Percentiles rank a stretch among this genome's conserved stretches.
Evolutionary conservation across 1,140 invertebrate species (phyloP).

Genomic region (Eurosta solidaginis): DNA sequence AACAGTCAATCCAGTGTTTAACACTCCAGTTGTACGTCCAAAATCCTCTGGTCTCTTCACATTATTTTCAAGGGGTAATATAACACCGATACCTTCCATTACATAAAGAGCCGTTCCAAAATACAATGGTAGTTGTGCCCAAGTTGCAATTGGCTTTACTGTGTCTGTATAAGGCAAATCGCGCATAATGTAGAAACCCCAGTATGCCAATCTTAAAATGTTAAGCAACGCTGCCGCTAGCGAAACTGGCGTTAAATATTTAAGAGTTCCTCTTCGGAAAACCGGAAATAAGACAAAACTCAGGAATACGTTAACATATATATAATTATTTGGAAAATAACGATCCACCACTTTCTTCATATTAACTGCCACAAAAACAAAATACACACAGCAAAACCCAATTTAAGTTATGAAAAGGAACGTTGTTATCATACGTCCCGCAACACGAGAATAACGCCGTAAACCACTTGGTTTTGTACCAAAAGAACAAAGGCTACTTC

Average conservation of each 20-base stretch:
- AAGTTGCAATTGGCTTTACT: constrained; percentile 69
- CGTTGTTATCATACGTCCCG: constrained; percentile 70
- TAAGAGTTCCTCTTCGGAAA: constrained; percentile 76
- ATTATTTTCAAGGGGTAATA: constrained; percentile 84
- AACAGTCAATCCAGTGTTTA: constrained; percentile 87
- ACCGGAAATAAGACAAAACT: constrained; percentile 71
- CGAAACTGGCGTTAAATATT: constrained; percentile 81
- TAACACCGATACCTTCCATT: constrained; percentile 65
- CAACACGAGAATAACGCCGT: constrained; percentile 67
- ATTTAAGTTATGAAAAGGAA: constrained; percentile 91
- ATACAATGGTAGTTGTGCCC: constrained; percentile 74
- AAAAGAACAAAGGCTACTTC: constrained; percentile 74
- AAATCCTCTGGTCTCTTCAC: constrained; percentile 86
- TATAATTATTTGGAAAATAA: constrained; percentile 62
- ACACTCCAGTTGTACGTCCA: constrained; percentile 78
- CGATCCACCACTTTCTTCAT: constrained; percentile 71
- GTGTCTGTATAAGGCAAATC: constrained; percentile 69
- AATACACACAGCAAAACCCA: constrained; percentile 96
- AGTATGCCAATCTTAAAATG: constrained; percentile 69
- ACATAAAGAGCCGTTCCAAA: constrained; percentile 85
- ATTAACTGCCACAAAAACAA: constrained; percentile 91
- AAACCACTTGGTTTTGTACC: constrained; percentile 70
- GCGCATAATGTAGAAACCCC: constrained; percentile 81
- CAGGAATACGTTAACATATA: constrained; percentile 66
- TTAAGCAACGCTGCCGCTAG: constrained; percentile 78